Evolutionary conservation across 1,140 invertebrate species (phyloP).

Genomic region (Acromyrmex heyeri): DNA sequence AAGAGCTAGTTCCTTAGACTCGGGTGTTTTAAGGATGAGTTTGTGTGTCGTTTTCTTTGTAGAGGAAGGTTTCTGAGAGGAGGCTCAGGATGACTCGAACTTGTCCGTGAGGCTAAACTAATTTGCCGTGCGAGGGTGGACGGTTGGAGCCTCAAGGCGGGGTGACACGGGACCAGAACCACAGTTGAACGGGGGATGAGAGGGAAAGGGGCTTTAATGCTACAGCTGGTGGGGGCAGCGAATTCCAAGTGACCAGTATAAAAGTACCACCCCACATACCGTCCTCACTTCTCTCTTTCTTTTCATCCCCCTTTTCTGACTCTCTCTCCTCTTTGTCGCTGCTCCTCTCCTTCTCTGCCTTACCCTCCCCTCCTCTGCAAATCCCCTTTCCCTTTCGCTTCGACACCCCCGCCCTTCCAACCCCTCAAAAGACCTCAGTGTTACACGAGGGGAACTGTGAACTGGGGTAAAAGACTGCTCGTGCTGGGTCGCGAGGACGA

Average conservation of each 20-base stretch:
- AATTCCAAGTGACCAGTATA: constrained; percentile 83
- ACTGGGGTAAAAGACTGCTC: constrained; percentile 83
- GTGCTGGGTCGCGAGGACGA: constrained; percentile 71
- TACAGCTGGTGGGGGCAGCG: constrained; percentile 58
- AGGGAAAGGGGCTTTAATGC: constrained; percentile 54
- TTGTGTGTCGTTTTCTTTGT: constrained; percentile 67
- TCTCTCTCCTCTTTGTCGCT: constrained; percentile 62
- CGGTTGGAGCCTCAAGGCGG: constrained; percentile 61
- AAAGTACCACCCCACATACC: constrained; percentile 67
- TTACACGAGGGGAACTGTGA: constrained; percentile 79
- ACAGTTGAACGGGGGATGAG: constrained; percentile 38
- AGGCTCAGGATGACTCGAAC: constrained; percentile 64
- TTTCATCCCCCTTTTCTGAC: constrained; percentile 8
- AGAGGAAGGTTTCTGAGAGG: constrained; percentile 66
- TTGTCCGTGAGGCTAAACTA: constrained; percentile 78
- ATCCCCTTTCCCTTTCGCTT: constrained; percentile 58
- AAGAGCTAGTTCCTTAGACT: constrained; percentile 28
- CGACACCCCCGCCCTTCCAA: constrained; percentile 44
- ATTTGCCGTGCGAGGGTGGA: constrained; percentile 75
- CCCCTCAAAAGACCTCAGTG: constrained; percentile 63
- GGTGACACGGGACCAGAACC: constrained; percentile 68
- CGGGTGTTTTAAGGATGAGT: constrained; percentile 64
- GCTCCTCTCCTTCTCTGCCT: constrained; percentile 14
- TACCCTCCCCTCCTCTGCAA: constrained; percentile 14
- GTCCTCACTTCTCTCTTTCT: constrained; percentile 57